Evolutionary conservation across 2,113 vertebrate genomes (phyloP), one percentile per base, ranked within the genome.

Genomic region (Heterotilapia buettikoferi): DNA sequence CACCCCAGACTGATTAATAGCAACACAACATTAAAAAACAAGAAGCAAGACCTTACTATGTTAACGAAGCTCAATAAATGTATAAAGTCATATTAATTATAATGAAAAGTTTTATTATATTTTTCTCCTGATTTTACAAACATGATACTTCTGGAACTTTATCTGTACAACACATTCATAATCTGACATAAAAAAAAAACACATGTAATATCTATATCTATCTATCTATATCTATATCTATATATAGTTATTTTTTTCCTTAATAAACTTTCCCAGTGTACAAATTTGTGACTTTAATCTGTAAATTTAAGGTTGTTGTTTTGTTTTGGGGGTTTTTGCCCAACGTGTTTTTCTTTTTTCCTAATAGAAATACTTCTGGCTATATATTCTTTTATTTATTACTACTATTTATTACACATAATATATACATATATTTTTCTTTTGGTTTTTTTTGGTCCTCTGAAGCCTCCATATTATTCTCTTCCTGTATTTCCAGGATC

Each of bases 11-110:
- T 24, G 53, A 56, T 56, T 12, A 24, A 12, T 24, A 56, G 11
- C 9, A 56, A 56, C n/a, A 56, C 6, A 12, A 52, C 50, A 52
- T 56, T 24, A 56, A 24, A 56, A 56, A 56, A 24, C 53, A 56
- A 56, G 6, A 16, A 14, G 13, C 56, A 91, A 80, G 45, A 78
- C 31, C 47, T 38, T 6, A 83, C 26, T 79, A 19, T 84, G 76
- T 14, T 57, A n/a, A 54, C 90, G 88, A 93, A 95, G 94, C 94
- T 91, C 76, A 88, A 94, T 94, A 82, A 24, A 26, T 56, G n/a
- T 56, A 56, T 6, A 56, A 26, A 24, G 5, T 56, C 10, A 13
- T 56, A 4, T 24, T 56, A 56, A 56, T 50, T 50, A 19, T 50
- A 50, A 50, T 18, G 7, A 50, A 19, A 50, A 50, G 47, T 50